Evolutionary conservation across 2,797 vertebrate genomes (phyloP).

Genomic region (Sebastiscus tertius): DNA sequence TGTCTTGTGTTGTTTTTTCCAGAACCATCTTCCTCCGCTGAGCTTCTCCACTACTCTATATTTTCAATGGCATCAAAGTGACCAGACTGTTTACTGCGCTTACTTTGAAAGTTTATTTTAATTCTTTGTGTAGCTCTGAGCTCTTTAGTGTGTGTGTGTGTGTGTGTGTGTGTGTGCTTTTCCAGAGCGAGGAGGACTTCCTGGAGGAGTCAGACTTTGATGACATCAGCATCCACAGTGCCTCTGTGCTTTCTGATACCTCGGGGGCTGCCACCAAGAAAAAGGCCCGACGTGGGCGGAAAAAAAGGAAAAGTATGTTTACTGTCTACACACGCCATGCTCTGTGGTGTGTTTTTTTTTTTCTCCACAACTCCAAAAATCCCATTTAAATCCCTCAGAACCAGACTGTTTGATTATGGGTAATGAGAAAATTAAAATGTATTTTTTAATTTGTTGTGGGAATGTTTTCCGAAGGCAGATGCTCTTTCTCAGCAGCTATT

Average conservation of each 20-base stretch:
- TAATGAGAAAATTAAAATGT: slow-evolving; percentile 27
- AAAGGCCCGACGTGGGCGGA: slow-evolving; percentile 89
- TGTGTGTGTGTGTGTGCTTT: slow-evolving; percentile 30
- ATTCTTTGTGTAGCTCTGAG: slow-evolving; percentile 18
- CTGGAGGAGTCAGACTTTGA: slow-evolving; percentile 96
- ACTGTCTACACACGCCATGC: slow-evolving; percentile 15
- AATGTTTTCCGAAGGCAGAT: slow-evolving; percentile 19
- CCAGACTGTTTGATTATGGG: slow-evolving; percentile 47
- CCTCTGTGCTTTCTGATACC: slow-evolving; percentile 92
- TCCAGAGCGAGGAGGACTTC: slow-evolving; percentile 97
- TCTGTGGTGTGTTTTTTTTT: slow-evolving; percentile 19
- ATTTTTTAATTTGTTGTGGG: slow-evolving; percentile 39
- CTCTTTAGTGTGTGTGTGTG: slow-evolving; percentile 19
- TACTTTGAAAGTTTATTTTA: slow-evolving; percentile 10
- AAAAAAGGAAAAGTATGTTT: slow-evolving; percentile 92
- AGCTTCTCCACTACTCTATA: neutral
- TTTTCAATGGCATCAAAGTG: slow-evolving; percentile 32
- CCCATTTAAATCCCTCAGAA: slow-evolving; percentile 42
- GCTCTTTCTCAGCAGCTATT: slow-evolving; percentile 2
- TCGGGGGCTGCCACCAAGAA: slow-evolving; percentile 89
- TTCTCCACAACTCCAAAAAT: slow-evolving; percentile 12
- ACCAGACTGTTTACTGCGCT: neutral
- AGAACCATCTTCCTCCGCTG: neutral
- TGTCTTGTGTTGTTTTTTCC: slow-evolving; percentile 41
- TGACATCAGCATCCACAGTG: slow-evolving; percentile 96